Evolutionary conservation across 2,888 invertebrate genomes (phyloP), one percentile per base, ranked within the genome.

Genomic region (Liodrosophila aerea): DNA sequence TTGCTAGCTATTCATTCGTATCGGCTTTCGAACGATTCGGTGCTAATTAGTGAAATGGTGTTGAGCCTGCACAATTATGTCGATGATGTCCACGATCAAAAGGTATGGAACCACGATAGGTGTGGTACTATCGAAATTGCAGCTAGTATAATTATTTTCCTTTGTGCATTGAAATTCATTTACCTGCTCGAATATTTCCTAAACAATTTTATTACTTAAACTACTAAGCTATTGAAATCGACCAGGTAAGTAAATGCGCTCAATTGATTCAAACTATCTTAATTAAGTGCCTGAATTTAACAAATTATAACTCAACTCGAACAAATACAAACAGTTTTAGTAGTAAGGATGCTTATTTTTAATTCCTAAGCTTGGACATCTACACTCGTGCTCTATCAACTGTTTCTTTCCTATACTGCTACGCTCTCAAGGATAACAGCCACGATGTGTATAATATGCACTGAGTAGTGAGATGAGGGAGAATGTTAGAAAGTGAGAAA

Each of bases 41-140:
- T 56, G 22, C 7, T n/a, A 8, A 27, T 27, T 9, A 40, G 7
- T 12, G 30, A 62, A 59, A 71, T 78, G 76, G 83, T 56, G 13
- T 50, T 78, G 47, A 78, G 78, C 39, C 68, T 82, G 7, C 68
- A 82, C 52, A 76, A 78, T 49, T 71, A 62, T 51, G 65, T 78
- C 11, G 62, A 65, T 33, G 69, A 56, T 16, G 40, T 2, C 9
- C 64, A 53, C 8, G 76, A 65, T 15, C 37, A 65, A 37, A 44
- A 82, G 76, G 80, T 77, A 74, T 22, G 22, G n/a, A n/a, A n/a
- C 22, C 22, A 22, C 22, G 5, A 22, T 22, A 22, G n/a, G n/a
- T n/a, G n/a, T n/a, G n/a, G n/a, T n/a, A n/a, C n/a, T n/a, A n/a
- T n/a, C n/a, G n/a, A n/a, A n/a, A n/a, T n/a, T n/a, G n/a, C n/a